Evolutionary conservation across 2,113 vertebrate species (phyloP).

Genomic region (Microcebus murinus): DNA sequence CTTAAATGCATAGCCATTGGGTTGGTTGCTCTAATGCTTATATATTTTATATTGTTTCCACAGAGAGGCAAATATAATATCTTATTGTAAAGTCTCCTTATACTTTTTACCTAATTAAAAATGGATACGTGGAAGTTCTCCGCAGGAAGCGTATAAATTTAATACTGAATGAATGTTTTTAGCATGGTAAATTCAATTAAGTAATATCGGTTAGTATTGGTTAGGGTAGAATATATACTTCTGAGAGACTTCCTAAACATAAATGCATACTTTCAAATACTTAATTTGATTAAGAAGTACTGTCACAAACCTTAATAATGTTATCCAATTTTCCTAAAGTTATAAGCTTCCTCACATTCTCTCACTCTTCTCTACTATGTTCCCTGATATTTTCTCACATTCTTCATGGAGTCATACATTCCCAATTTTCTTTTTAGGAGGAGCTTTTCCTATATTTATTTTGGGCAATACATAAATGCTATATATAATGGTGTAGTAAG

Average conservation of each 20-base stretch:
- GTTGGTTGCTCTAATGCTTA: background rate
- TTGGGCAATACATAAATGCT: background rate
- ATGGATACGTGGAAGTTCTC: background rate
- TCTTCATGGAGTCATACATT: background rate
- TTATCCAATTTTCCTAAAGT: background rate
- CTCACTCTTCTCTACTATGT: background rate
- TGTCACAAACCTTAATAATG: background rate
- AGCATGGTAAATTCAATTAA: background rate
- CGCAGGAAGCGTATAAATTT: background rate
- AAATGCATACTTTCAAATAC: background rate
- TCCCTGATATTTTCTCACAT: too few species aligned
- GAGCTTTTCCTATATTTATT: background rate
- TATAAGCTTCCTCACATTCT: background rate
- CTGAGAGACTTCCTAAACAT: background rate
- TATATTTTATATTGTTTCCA: background rate
- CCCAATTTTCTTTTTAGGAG: background rate
- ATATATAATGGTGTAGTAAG: background rate
- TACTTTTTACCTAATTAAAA: background rate
- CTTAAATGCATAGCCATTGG: background rate
- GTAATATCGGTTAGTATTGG: background rate
- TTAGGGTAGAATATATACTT: background rate
- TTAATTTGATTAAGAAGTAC: background rate
- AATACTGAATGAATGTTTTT: background rate
- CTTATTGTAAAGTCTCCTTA: background rate
- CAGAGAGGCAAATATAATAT: background rate